These are phyloP conservation scores for Plebejus argus DNA, from an alignment of 2,888 invertebrate genomes.

Conservation along the genomic window DNA sequence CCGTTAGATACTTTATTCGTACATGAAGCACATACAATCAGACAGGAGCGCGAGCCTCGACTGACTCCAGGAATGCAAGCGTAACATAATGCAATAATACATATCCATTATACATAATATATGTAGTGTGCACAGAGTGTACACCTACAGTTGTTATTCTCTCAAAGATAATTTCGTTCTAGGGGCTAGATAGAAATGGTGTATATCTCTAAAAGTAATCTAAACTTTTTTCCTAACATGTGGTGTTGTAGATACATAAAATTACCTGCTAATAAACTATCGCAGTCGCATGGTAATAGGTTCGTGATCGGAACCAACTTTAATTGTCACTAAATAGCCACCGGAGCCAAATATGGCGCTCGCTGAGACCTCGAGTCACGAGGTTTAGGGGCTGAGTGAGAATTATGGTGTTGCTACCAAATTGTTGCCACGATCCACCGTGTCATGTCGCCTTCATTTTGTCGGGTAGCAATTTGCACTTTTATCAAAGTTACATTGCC, in stretches of 20 bases:
- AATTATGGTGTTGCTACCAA: slow-evolving; percentile 42
- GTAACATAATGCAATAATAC: too few relatives aligned
- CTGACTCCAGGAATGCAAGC: too few relatives aligned
- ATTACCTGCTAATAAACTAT: slow-evolving; percentile 47
- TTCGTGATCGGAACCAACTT: slow-evolving; percentile 56
- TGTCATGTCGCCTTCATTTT: slow-evolving; percentile 33
- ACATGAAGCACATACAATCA: too few relatives aligned
- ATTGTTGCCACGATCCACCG: slow-evolving; percentile 32
- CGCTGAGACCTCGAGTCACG: slow-evolving; percentile 40
- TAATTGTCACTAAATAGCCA: slow-evolving; percentile 63
- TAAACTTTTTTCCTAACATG: slow-evolving; percentile 38
- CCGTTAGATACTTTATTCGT: too few relatives aligned
- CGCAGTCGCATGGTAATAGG: slow-evolving; percentile 54
- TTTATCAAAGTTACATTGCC: not conserved
- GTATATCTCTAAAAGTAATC: slow-evolving; percentile 38
- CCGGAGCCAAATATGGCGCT: slow-evolving; percentile 44
- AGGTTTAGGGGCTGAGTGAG: slow-evolving; percentile 42
- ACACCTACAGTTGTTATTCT: not conserved
- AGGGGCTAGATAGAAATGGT: slow-evolving; percentile 29
- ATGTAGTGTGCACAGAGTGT: too few relatives aligned
- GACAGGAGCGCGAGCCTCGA: too few relatives aligned
- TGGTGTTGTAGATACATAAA: slow-evolving; percentile 44
- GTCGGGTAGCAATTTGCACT: slow-evolving; percentile 25
- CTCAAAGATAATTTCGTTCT: not conserved
- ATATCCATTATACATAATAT: too few relatives aligned